Conservation (phyloP, 2,113 vertebrate genomes). For the Morone saxatilis region DNA sequence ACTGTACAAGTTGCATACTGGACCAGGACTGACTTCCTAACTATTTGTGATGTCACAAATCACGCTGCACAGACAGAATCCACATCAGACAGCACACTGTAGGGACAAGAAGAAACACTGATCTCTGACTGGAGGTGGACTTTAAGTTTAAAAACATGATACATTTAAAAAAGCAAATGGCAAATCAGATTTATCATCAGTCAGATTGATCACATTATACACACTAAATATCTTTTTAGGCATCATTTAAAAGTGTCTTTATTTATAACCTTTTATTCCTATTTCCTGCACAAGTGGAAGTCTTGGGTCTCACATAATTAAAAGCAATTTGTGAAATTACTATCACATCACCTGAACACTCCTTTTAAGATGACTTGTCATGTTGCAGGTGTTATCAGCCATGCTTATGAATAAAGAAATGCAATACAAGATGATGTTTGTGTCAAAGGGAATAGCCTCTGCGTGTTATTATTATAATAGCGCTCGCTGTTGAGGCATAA, state of each 20-base stretch:
- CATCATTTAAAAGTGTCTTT: neutral
- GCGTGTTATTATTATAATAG: constrained; percentile 60
- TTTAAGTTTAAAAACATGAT: no score
- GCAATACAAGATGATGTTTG: constrained; percentile 52
- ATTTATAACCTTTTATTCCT: constrained; percentile 6
- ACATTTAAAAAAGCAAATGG: no score
- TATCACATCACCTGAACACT: neutral
- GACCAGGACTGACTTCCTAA: no score
- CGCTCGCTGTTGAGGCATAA: constrained; percentile 26
- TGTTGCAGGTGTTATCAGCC: constrained; percentile 39
- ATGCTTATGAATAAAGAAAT: constrained; percentile 66
- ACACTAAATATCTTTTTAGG: no score
- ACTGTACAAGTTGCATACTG: no score
- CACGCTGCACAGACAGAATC: no score
- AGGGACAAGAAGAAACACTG: no score
- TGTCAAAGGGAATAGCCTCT: constrained; percentile 40
- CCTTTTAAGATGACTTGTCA: constrained; percentile 10
- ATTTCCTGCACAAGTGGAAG: neutral
- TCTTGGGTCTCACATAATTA: constrained; percentile 18
- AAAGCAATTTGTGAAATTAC: constrained; percentile 53
- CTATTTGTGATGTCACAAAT: no score
- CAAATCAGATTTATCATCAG: no score
- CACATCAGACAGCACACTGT: no score
- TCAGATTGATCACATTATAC: no score
- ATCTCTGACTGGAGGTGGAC: no score